These are phyloP conservation scores for Melieria picta DNA, from an alignment of 2,888 invertebrate species.

Conservation along the genomic window DNA sequence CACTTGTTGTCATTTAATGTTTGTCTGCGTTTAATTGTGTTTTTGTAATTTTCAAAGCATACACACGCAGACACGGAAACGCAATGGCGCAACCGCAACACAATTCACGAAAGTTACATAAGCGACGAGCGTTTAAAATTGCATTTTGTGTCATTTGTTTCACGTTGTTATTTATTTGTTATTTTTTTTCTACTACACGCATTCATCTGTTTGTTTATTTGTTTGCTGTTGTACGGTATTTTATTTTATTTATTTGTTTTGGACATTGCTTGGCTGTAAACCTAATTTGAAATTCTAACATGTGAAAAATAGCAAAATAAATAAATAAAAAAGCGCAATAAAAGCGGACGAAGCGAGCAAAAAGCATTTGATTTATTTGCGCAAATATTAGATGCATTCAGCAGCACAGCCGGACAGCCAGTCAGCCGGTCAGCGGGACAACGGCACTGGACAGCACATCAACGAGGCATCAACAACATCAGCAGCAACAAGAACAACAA, in stretches of 20 bases:
- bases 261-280: neutral
- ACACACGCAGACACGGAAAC: neutral
- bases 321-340: neutral
- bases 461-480: neutral
- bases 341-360: neutral
- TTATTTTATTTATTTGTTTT: no score
- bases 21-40: slow-evolving; percentile 31
- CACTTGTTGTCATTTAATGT: slow-evolving; percentile 27
- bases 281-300: slow-evolving; percentile 3
- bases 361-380: neutral
- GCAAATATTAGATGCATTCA: slow-evolving; percentile 4
- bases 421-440: no score
- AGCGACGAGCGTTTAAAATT: slow-evolving; percentile 1
- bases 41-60: slow-evolving; percentile 18
- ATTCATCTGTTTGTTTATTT: neutral
- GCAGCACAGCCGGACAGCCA: neutral
- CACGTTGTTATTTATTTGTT: neutral
- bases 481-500: neutral
- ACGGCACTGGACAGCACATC: neutral
- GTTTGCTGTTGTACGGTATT: no score
- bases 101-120: neutral
- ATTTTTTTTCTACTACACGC: neutral
- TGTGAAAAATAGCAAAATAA: slow-evolving; percentile 2
- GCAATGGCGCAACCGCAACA: neutral
- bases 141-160: neutral